Percentiles rank a stretch among this genome's conserved stretches.
These are phyloP conservation scores for Noctua fimbriata DNA, from an alignment of 2,888 invertebrate genomes.

Conservation along the genomic window DNA sequence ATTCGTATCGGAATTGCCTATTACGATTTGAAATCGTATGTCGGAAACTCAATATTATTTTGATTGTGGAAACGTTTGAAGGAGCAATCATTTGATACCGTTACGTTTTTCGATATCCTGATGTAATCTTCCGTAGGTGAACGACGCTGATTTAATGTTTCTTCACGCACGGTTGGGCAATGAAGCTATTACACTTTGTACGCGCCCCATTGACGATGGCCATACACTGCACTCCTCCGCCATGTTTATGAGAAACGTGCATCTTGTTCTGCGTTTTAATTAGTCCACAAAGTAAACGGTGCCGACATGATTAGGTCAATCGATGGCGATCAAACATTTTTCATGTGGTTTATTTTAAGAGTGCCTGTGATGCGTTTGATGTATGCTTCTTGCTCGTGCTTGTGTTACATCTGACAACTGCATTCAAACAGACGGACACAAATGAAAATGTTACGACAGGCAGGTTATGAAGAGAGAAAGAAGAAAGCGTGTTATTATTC, in stretches of 20 bases:
- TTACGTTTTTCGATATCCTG: constrained; percentile 56
- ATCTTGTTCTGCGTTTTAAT: constrained; percentile 73
- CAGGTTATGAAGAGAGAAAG: constrained; percentile 42
- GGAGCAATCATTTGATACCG: constrained; percentile 45
- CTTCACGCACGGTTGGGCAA: constrained; percentile 55
- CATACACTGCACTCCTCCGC: constrained; percentile 59
- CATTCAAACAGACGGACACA: constrained; percentile 51
- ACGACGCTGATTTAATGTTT: constrained; percentile 50
- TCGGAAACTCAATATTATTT: constrained; percentile 53
- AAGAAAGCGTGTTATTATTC: constrained; percentile 47
- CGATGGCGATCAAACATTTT: constrained; percentile 80
- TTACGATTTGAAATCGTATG: constrained; percentile 45
- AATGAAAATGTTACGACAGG: constrained; percentile 54
- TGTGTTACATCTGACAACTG: constrained; percentile 59
- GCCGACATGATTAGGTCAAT: constrained; percentile 84
- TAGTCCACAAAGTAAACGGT: constrained; percentile 79
- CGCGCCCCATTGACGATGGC: constrained; percentile 59
- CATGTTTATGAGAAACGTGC: constrained; percentile 65
- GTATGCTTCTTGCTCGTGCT: constrained; percentile 53
- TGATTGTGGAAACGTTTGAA: constrained; percentile 55
- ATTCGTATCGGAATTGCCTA: constrained; percentile 44
- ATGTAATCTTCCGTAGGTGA: constrained; percentile 41
- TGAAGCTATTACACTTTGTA: constrained; percentile 54
- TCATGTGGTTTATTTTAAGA: constrained; percentile 77
- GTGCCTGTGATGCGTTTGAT: constrained; percentile 72